These are phyloP conservation scores for Hippasteria phrygiana DNA, from an alignment of 53 echinoderm and acorn worm species.

Conservation along the genomic window DNA sequence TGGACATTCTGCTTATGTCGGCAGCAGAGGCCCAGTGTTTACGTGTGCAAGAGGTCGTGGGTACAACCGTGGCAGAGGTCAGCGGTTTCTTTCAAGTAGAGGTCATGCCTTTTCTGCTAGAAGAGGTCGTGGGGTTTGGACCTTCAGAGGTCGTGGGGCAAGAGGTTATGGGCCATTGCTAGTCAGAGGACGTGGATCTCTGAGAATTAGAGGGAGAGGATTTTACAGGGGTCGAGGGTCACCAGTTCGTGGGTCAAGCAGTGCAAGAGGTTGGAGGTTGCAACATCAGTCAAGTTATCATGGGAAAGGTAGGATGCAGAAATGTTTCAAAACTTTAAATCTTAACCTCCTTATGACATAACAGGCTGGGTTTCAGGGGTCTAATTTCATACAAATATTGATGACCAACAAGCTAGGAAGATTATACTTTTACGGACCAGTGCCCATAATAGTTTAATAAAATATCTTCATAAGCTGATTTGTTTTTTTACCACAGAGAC, in stretches of 20 bases:
- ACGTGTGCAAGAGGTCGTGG: background rate
- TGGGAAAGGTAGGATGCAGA: conserved; percentile 3
- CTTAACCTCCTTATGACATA: background rate
- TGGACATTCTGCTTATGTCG: background rate
- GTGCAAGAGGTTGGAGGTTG: background rate
- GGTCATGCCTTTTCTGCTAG: background rate
- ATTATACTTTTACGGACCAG: too few relatives aligned
- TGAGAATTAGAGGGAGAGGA: conserved; percentile 11
- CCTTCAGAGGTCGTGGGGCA: conserved; percentile 47
- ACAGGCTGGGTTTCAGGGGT: too few relatives aligned
- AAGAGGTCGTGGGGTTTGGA: conserved; percentile 33
- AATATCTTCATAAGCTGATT: too few relatives aligned
- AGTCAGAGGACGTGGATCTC: conserved; percentile 6
- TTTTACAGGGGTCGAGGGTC: conserved; percentile 25
- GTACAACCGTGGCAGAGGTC: background rate
- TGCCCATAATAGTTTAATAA: too few relatives aligned
- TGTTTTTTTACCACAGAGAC: too few relatives aligned
- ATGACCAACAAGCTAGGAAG: too few relatives aligned
- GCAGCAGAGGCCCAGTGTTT: conserved; percentile 7
- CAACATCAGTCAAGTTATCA: conserved; percentile 4
- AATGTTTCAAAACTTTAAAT: background rate
- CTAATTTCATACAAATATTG: too few relatives aligned
- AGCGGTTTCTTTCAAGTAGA: conserved; percentile 4
- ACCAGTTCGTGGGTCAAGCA: background rate
- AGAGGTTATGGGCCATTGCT: conserved; percentile 10